These are phyloP conservation scores for Tachycineta bicolor DNA, from an alignment of 2,113 vertebrate genomes.

Conservation along the genomic window DNA sequence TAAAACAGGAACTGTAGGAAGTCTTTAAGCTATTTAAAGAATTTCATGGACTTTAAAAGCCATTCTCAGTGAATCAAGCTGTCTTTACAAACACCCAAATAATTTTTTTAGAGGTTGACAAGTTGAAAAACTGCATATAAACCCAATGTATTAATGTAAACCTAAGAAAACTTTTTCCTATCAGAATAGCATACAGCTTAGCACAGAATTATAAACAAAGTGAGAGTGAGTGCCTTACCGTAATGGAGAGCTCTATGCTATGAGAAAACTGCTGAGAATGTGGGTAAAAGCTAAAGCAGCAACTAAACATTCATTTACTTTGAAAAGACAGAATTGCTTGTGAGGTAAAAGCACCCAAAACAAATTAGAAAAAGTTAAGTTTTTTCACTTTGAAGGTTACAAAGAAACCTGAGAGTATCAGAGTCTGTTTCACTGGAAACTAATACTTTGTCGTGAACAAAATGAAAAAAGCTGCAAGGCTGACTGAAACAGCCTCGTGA, in stretches of 20 bases:
- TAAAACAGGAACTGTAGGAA: constrained; percentile 24
- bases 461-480: neutral
- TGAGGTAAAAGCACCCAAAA: neutral
- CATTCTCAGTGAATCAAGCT: neutral
- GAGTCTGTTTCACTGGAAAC: neutral
- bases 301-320: neutral
- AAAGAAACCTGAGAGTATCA: neutral
- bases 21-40: constrained; percentile 54
- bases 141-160: neutral
- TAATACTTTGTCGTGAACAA: neutral
- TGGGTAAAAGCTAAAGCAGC: neutral
- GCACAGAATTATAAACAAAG: neutral
- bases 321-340: neutral
- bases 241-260: neutral
- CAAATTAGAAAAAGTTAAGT: neutral
- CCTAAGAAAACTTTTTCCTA: neutral
- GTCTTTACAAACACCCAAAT: constrained; percentile 6
- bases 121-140: constrained; percentile 17
- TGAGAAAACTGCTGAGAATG: neutral
- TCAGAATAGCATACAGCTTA: neutral
- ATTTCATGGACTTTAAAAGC: constrained; percentile 46
- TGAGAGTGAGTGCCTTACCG: neutral
- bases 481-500: neutral
- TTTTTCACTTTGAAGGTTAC: neutral
- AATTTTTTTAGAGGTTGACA: constrained; percentile 25